Conservation (phyloP, 2,797 vertebrate genomes). For the Margarornis squamiger region DNA sequence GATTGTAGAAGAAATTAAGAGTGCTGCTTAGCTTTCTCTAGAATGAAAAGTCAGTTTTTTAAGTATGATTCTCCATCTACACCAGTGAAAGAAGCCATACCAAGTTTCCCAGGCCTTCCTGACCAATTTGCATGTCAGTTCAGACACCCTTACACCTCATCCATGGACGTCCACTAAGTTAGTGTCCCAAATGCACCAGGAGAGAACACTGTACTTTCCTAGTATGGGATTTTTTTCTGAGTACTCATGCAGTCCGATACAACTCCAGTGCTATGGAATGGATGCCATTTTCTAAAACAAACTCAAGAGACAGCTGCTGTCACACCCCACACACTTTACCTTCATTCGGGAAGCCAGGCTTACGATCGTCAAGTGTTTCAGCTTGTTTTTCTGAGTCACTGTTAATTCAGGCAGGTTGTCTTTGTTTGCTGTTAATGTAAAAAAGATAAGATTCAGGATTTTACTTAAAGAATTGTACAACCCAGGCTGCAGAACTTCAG, state of each 20-base stretch:
- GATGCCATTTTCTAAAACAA: background rate
- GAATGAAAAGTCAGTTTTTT: background rate
- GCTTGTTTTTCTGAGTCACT: constrained; percentile 81
- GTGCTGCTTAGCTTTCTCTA: background rate
- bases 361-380: constrained; percentile 84
- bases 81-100: background rate
- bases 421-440: constrained; percentile 78
- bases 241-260: background rate
- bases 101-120: background rate
- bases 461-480: background rate
- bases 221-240: background rate
- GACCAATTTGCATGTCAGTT: background rate
- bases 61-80: background rate
- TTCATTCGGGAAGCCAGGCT: constrained; percentile 83
- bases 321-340: constrained; percentile 44
- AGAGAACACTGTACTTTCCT: background rate
- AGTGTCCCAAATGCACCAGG: background rate
- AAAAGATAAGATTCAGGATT: constrained; percentile 53
- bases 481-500: background rate
- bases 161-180: background rate
- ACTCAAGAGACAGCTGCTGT: background rate
- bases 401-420: constrained; percentile 81
- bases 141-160: background rate
- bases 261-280: background rate
- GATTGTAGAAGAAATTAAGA: background rate